Conservation (phyloP, 2,888 invertebrate genomes). For the Scaptomyza flava region DNA sequence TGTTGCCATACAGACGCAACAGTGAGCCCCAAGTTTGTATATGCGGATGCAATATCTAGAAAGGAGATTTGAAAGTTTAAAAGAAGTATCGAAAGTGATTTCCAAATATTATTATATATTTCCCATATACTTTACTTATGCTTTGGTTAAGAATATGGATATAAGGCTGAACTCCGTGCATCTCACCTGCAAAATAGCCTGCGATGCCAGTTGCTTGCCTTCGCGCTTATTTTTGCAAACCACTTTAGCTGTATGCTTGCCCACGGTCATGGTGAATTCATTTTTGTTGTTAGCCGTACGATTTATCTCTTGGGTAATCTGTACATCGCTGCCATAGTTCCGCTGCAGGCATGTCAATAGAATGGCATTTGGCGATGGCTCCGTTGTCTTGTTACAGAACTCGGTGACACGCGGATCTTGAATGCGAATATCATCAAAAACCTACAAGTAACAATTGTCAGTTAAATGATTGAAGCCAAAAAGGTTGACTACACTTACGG, state of each 20-base stretch:
- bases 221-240: slow-evolving; percentile 98
- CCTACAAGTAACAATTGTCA: slow-evolving; percentile 84
- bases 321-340: slow-evolving; percentile 96
- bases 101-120: too few relatives aligned
- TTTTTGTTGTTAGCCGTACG: slow-evolving; percentile 95
- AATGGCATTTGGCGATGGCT: slow-evolving; percentile 97
- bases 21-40: slow-evolving; percentile 97
- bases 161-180: background rate
- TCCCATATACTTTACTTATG: too few relatives aligned
- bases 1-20: slow-evolving; percentile 95
- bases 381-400: slow-evolving; percentile 97
- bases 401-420: slow-evolving; percentile 97
- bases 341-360: slow-evolving; percentile 95
- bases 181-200: slow-evolving; percentile 94
- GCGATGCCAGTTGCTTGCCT: slow-evolving; percentile 98
- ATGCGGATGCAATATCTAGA: slow-evolving; percentile 95
- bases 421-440: slow-evolving; percentile 96
- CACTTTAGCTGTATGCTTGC: slow-evolving; percentile 95
- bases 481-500: slow-evolving; percentile 78
- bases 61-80: background rate
- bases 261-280: slow-evolving; percentile 97
- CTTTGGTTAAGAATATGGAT: too few relatives aligned
- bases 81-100: too few relatives aligned
- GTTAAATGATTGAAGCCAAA: background rate
- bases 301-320: slow-evolving; percentile 94